Percentiles rank a stretch among this genome's conserved stretches.
Conservation (phyloP, 2,888 invertebrate genomes). For the Ischnus inquisitorius region DNA sequence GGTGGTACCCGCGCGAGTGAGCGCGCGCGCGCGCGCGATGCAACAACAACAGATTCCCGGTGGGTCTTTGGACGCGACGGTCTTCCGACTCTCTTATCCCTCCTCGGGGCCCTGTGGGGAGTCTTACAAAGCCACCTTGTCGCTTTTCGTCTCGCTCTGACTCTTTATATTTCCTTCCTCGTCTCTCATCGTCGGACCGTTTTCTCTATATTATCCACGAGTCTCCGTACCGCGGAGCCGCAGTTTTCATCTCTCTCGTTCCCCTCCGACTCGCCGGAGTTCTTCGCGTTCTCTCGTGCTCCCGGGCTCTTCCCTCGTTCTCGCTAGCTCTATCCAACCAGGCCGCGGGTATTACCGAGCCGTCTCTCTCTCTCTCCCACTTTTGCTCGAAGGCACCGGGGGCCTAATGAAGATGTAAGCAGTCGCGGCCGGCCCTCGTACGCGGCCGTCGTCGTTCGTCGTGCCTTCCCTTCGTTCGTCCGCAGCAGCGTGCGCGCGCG, state of each 20-base stretch:
- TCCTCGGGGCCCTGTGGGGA: conserved; percentile 74
- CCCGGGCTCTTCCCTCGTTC: conserved; percentile 43
- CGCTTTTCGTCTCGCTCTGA: conserved; percentile 55
- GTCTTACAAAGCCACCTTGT: conserved; percentile 69
- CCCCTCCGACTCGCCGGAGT: conserved; percentile 12
- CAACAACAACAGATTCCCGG: conserved; percentile 85
- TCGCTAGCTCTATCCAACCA: conserved; percentile 33
- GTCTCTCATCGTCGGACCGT: conserved; percentile 62
- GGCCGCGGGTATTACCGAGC: conserved; percentile 28
- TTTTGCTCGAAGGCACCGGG: conserved; percentile 76
- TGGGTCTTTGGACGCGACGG: conserved; percentile 83
- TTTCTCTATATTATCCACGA: conserved; percentile 58
- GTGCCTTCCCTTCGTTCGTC: conserved; percentile 70
- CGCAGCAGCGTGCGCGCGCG: conserved; percentile 22
- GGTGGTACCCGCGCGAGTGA: neutral
- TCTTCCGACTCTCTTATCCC: conserved; percentile 80
- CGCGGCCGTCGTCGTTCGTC: conserved; percentile 78
- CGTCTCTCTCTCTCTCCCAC: conserved; percentile 26
- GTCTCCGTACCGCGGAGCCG: conserved; percentile 37
- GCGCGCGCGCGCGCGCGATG: conserved; percentile 76
- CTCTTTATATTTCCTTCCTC: conserved; percentile 62
- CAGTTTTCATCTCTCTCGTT: conserved; percentile 51
- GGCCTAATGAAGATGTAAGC: conserved; percentile 86
- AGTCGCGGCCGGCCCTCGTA: conserved; percentile 81
- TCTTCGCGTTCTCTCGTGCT: conserved; percentile 48